A percentile compares a stretch with the other conserved stretches of the same genome.
Evolutionary conservation across 2,113 vertebrate genomes (phyloP).

Genomic region (Trogon surrucura): DNA sequence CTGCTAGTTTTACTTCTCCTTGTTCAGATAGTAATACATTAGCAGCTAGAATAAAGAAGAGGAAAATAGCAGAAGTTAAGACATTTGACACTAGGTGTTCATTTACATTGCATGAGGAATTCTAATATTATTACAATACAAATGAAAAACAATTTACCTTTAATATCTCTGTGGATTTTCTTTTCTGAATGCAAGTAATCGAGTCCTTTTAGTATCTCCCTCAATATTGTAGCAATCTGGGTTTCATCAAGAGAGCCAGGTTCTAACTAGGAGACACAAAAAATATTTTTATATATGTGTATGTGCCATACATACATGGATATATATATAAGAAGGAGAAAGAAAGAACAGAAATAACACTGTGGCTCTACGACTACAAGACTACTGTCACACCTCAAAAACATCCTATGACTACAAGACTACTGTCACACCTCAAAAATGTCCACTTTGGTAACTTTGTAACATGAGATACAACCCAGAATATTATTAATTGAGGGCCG

Average conservation of each 20-base stretch:
- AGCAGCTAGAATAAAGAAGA: constrained; percentile 82
- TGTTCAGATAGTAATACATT: constrained; percentile 96
- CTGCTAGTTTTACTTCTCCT: constrained; percentile 95
- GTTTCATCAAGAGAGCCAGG: constrained; percentile 92
- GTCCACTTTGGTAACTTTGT: neutral
- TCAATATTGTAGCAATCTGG: constrained; percentile 95
- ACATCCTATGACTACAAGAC: neutral
- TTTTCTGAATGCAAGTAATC: constrained; percentile 99
- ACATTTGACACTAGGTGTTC: neutral
- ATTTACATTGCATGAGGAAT: neutral
- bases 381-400: neutral
- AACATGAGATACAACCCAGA: neutral
- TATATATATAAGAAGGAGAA: neutral
- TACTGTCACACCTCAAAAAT: neutral
- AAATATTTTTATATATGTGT: neutral
- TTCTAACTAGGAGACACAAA: constrained; percentile 83
- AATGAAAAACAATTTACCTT: constrained; percentile 79
- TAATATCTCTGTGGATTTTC: constrained; percentile 99
- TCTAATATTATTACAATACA: neutral
- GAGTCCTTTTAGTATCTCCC: constrained; percentile 96
- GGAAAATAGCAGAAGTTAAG: neutral
- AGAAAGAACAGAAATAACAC: neutral
- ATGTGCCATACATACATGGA: accelerated
- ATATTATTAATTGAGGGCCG: neutral
- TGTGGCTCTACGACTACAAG: neutral